phyloP scores from a whole-genome alignment of 1,140 invertebrate species.

The Penaeus indicus region DNA sequence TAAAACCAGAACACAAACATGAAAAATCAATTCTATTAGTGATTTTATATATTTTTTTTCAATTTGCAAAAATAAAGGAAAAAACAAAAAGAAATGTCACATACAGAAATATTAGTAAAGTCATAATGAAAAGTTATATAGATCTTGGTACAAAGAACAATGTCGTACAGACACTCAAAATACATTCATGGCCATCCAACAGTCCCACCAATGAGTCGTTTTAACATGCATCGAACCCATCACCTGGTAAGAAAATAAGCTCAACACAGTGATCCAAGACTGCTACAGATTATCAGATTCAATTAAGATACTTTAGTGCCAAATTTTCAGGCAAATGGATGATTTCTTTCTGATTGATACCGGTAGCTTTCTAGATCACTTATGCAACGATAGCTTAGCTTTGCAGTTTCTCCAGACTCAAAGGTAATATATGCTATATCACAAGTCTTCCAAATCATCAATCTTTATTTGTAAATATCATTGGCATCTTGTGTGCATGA shows the following conservation, averaged over 20 bases:
- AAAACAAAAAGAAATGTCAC: not conserved
- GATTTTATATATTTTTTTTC: too few species aligned
- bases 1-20: too few species aligned
- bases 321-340: not conserved
- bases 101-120: not conserved
- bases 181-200: conserved; percentile 31
- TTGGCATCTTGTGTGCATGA: too few species aligned
- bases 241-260: conserved; percentile 27
- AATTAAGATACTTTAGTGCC: not conserved
- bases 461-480: too few species aligned
- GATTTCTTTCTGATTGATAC: not conserved
- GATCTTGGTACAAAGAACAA: too few species aligned
- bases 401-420: too few species aligned
- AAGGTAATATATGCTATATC: too few species aligned
- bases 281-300: not conserved
- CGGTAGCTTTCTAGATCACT: too few species aligned
- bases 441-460: too few species aligned
- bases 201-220: conserved; percentile 23
- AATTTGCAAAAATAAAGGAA: conserved; percentile 5
- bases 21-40: too few species aligned
- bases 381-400: too few species aligned
- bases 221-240: conserved; percentile 41
- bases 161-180: not conserved
- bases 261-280: not conserved
- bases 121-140: not conserved